These are phyloP conservation scores for Eilema caniola DNA, from an alignment of 2,888 invertebrate genomes.

Conservation along the genomic window DNA sequence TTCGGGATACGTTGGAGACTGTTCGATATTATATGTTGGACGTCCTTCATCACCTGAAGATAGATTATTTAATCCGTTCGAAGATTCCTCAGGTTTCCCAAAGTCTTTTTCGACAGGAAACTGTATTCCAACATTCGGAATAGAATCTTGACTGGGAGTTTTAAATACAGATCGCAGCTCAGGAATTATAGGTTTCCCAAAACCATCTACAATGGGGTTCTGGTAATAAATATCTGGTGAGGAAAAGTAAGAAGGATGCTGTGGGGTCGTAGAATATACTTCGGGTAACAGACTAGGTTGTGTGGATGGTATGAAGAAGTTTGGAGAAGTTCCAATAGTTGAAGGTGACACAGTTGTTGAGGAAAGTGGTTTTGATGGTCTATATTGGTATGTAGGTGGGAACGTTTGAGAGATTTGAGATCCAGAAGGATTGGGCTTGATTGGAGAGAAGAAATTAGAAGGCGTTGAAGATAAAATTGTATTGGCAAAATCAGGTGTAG, in stretches of 20 bases:
- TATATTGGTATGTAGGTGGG: constrained; percentile 23
- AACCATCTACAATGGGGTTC: constrained; percentile 32
- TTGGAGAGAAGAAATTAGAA: background rate
- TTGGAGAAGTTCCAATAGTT: constrained; percentile 22
- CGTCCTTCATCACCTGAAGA: background rate
- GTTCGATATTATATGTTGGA: constrained; percentile 14
- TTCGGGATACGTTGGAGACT: constrained; percentile 19
- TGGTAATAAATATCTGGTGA: constrained; percentile 12
- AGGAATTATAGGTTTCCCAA: constrained; percentile 35
- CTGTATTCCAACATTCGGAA: background rate
- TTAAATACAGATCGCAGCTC: constrained; percentile 19
- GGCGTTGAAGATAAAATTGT: constrained; percentile 2
- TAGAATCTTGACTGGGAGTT: constrained; percentile 3
- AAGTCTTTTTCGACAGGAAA: background rate
- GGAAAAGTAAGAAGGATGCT: constrained; percentile 24
- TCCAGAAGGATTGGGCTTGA: constrained; percentile 1
- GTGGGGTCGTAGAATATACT: constrained; percentile 24
- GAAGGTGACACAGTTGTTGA: constrained; percentile 24
- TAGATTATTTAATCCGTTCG: background rate
- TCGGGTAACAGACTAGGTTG: background rate
- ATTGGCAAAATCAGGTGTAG: background rate
- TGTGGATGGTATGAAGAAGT: constrained; percentile 19
- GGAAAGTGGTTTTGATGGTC: constrained; percentile 16
- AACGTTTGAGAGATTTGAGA: constrained; percentile 15
- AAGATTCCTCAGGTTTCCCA: background rate